phyloP scores from a whole-genome alignment of 37 sponge, comb jelly and placozoan genomes.

The Axinella damicornis region DNA sequence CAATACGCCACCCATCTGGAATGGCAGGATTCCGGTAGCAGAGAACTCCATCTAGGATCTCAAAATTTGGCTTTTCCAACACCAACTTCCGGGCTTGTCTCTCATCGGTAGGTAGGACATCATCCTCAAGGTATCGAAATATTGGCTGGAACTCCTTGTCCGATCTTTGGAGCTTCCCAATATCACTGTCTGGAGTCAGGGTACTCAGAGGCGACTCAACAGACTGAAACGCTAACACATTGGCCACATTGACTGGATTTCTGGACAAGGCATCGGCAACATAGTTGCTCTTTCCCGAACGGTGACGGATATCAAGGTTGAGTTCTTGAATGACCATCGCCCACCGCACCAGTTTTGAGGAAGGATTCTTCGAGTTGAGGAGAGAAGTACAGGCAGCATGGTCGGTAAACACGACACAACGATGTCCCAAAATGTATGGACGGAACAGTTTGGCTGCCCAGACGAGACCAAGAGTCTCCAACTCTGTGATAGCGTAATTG shows the following conservation, averaged over 20 bases:
- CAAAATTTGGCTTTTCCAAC: not conserved
- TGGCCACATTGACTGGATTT: not conserved
- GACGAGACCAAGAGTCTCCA: too few species aligned
- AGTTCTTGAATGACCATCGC: slow-evolving; percentile 46
- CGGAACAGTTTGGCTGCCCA: too few species aligned
- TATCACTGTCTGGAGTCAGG: not conserved
- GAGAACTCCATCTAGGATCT: not conserved
- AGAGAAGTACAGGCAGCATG: slow-evolving; percentile 33
- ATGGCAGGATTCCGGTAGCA: not conserved
- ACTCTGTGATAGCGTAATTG: too few species aligned
- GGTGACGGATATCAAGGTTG: slow-evolving; percentile 22
- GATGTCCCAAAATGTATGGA: too few species aligned
- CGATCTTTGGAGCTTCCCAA: not conserved
- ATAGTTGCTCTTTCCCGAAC: slow-evolving; percentile 29
- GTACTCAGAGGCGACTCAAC: too few species aligned
- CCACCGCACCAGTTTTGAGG: slow-evolving; percentile 41
- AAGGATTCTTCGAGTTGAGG: slow-evolving; percentile 17
- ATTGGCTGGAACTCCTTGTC: not conserved
- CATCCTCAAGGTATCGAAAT: not conserved
- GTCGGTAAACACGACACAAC: slow-evolving; percentile 40
- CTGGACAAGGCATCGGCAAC: slow-evolving; percentile 45
- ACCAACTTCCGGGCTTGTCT: not conserved
- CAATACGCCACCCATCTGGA: not conserved
- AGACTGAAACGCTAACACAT: not conserved
- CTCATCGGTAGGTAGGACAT: not conserved